A percentile compares a stretch with the other conserved stretches of the same genome.
Evolutionary conservation across 2,113 vertebrate species (phyloP).

Genomic region (Chlorodrepanis virens): DNA sequence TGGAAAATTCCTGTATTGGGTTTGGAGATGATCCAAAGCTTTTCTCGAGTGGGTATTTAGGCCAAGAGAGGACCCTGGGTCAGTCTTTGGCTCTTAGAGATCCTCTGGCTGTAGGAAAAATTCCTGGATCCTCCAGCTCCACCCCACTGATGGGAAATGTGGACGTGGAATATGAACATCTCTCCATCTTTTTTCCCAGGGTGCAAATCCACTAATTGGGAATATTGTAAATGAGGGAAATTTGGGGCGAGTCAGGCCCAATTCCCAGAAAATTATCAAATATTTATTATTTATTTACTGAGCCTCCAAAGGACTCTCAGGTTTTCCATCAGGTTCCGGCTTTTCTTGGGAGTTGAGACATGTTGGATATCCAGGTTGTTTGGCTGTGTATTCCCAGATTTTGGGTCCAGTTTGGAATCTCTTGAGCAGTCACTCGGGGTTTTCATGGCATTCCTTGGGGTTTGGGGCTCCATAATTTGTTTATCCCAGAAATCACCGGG

Average conservation of each 20-base stretch:
- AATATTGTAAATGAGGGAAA: not conserved
- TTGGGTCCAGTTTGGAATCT: not conserved
- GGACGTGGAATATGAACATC: accelerated
- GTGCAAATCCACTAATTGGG: not conserved
- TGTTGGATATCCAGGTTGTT: not conserved
- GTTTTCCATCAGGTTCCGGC: not conserved
- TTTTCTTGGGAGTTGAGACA: not conserved
- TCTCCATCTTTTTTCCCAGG: accelerated
- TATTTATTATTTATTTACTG: not conserved
- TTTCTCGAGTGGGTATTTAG: not conserved
- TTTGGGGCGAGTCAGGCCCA: not conserved
- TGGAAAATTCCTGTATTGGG: not conserved
- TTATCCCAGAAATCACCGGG: not conserved
- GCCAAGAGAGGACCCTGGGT: not conserved
- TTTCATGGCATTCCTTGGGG: not conserved
- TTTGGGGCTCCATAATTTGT: not conserved
- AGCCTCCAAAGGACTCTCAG: not conserved
- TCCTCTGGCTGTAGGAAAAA: not conserved
- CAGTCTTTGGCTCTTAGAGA: not conserved
- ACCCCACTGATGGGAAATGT: not conserved
- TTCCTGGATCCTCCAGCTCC: not conserved
- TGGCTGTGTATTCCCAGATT: not conserved
- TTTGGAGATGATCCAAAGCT: not conserved
- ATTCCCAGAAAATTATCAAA: not conserved
- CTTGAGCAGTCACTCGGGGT: accelerated